A percentile compares a stretch with the other conserved stretches of the same genome.
Evolutionary conservation across 2,113 vertebrate genomes (phyloP).

Genomic region (Empidonax traillii): DNA sequence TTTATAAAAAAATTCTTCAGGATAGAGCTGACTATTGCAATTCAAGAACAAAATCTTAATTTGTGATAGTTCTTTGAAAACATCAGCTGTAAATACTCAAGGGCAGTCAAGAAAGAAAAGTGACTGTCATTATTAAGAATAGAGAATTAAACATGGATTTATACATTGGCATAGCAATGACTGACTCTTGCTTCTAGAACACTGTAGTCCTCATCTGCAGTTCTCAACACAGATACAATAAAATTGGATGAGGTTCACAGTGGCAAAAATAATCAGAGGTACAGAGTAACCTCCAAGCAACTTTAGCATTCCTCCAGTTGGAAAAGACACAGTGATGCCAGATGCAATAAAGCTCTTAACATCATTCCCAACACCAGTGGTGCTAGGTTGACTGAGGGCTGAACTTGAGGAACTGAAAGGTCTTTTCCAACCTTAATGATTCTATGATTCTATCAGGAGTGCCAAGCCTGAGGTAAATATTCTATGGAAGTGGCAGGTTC

Average conservation of each 20-base stretch:
- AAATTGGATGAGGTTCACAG: background rate
- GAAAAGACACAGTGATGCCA: background rate
- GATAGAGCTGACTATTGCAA: background rate
- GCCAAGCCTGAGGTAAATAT: background rate
- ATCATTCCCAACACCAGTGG: background rate
- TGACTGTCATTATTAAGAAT: background rate
- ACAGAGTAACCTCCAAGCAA: background rate
- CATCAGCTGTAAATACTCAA: background rate
- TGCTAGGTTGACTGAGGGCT: background rate
- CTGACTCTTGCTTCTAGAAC: background rate
- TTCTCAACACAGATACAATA: background rate
- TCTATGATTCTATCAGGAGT: background rate
- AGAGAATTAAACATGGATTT: background rate
- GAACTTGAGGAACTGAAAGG: background rate
- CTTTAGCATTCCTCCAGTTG: background rate
- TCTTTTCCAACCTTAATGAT: background rate
- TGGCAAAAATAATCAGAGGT: background rate
- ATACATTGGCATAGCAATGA: background rate
- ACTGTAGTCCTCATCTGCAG: rapidly evolving
- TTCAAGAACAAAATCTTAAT: background rate
- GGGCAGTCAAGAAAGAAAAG: background rate
- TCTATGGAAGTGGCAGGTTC: background rate
- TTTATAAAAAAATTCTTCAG: background rate
- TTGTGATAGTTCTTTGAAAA: background rate
- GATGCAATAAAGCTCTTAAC: background rate